Evolutionary conservation across 2,797 vertebrate genomes (phyloP).

Genomic region (Micromesistius poutassou): DNA sequence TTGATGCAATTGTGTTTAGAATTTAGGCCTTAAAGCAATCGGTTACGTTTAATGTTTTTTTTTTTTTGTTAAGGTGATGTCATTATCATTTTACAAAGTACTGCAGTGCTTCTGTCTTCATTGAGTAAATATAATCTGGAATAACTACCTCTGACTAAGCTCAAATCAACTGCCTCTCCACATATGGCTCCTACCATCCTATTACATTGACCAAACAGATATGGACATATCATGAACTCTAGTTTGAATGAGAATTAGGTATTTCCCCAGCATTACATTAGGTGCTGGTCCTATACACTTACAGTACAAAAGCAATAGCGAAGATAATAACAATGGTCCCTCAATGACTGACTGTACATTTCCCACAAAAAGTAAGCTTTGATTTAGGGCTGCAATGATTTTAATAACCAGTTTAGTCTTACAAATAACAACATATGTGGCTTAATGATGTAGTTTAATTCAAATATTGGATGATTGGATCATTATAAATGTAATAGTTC

Average conservation of each 20-base stretch:
- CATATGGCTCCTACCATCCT: background rate
- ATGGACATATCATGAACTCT: background rate
- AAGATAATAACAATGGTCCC: background rate
- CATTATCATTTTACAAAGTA: background rate
- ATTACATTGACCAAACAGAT: background rate
- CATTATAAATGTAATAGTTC: too few relatives aligned
- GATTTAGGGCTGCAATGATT: too few relatives aligned
- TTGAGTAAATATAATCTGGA: background rate
- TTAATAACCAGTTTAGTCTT: too few relatives aligned
- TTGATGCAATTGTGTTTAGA: background rate
- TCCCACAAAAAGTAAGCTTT: too few relatives aligned
- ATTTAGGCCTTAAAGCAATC: background rate
- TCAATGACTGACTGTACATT: background rate
- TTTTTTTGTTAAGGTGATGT: background rate
- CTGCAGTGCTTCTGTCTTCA: background rate
- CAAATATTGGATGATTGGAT: too few relatives aligned
- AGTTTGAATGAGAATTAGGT: background rate
- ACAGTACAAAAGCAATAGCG: background rate
- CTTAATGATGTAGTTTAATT: too few relatives aligned
- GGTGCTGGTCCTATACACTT: background rate
- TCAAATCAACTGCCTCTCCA: background rate
- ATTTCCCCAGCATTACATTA: too few relatives aligned
- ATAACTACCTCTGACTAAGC: background rate
- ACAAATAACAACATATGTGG: too few relatives aligned
- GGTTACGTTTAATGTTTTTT: too few relatives aligned